Percentiles rank a stretch among this genome's conserved stretches.
These are phyloP conservation scores for Microchirus variegatus DNA, from an alignment of 2,797 vertebrate genomes.

Conservation along the genomic window DNA sequence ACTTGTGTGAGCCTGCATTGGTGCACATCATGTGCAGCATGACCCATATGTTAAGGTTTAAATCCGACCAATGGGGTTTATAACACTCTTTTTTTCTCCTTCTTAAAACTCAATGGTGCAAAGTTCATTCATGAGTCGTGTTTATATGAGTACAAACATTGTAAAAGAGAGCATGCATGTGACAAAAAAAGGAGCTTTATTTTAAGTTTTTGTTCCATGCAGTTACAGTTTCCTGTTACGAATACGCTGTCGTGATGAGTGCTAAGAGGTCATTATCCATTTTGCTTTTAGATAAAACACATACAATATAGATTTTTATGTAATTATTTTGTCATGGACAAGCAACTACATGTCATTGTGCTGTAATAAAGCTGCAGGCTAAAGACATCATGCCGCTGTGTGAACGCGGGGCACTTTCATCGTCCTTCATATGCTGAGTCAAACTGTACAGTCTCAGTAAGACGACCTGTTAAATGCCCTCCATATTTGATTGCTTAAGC, in stretches of 20 bases:
- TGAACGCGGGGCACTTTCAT: conserved; percentile 31
- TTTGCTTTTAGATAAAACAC: not conserved
- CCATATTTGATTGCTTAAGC: conserved; percentile 65
- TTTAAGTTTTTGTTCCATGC: no score
- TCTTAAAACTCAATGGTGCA: not conserved
- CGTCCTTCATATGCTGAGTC: conserved; percentile 50
- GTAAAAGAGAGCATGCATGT: no score
- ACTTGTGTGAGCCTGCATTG: no score
- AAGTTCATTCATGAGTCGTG: no score
- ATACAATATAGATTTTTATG: not conserved
- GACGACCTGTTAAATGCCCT: conserved; percentile 58
- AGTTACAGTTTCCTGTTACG: no score
- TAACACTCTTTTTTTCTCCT: conserved; percentile 11
- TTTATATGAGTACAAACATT: no score
- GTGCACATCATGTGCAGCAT: not conserved
- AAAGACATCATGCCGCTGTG: conserved; percentile 16
- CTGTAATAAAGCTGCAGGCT: conserved; percentile 10
- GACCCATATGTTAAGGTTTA: conserved; percentile 12
- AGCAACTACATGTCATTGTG: conserved; percentile 2
- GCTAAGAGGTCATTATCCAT: no score
- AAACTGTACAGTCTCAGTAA: conserved; percentile 52
- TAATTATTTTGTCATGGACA: not conserved
- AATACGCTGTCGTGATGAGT: no score
- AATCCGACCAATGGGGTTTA: not conserved
- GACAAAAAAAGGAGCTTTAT: no score